Evolutionary conservation across 2,113 vertebrate genomes (phyloP), one percentile per base, ranked within the genome.

Genomic region (Solenodon paradoxus): DNA sequence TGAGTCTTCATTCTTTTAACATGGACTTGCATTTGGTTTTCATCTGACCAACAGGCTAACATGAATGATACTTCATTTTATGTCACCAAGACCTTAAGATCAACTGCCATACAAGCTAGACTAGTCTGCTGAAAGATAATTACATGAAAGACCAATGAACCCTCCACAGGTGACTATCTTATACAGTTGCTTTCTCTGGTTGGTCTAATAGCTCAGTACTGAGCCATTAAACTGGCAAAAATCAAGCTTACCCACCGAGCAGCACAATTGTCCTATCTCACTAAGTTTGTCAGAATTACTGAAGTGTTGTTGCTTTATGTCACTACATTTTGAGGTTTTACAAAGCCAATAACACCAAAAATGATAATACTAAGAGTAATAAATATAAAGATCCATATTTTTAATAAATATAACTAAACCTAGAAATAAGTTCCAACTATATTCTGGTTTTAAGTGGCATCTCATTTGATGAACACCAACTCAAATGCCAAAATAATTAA

Each of bases 401-500:
- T 85, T 35, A 19, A 68, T 10, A 75, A 92, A 86, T 35, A 38
- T 20, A 35, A 66, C 16, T 75, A 81, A 57, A 90, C 38, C n/a
- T n/a, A 55, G 75, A 80, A 8, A 5, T 75, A 55, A 55, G 4
- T 51, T 61, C 7, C 10, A 38, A n/a, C 77, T 74, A 53, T 22
- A 53, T 30, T 81, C 22, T 77, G 2, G 2, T 45, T 90, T 93
- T 38, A 55, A 88, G n/a, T 57, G 7, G 7, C 66, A 47, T 88
- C 38, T 64, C 28, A 45, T 51, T 72, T 45, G 24, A 40, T 61
- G 38, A 42, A 61, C 20, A 85, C 10, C 35, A 51, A 64, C 64
- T 88, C n/a, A 59, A 95, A 88, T 51, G 22, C 9, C 30, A 90
- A 79, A 93, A 51, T 28, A 71, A 63, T 64, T 78, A 40, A 88